A percentile compares a stretch with the other conserved stretches of the same genome.
Evolutionary conservation across 2,797 vertebrate species (phyloP).

Genomic region (Myoxocephalus aenaeus): DNA sequence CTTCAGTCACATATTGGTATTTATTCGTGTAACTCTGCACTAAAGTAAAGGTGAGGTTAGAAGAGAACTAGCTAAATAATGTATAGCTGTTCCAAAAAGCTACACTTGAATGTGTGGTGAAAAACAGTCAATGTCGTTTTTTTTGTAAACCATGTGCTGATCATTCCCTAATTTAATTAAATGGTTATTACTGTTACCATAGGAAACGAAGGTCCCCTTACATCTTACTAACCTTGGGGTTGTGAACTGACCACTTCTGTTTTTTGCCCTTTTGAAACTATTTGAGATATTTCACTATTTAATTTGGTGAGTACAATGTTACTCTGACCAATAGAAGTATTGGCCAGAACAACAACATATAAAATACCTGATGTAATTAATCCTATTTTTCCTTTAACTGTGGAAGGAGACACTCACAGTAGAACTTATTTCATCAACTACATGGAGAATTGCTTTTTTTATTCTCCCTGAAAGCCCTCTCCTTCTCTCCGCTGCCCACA

Average conservation of each 20-base stretch:
- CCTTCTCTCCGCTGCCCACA: not conserved
- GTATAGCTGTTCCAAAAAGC: not conserved
- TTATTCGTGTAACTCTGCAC: constrained; percentile 1
- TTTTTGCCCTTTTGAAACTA: not conserved
- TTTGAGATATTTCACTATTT: not conserved
- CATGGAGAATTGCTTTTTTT: not conserved
- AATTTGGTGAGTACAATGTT: not conserved
- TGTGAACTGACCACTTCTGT: no score
- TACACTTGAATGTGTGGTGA: not conserved
- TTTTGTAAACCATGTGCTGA: not conserved
- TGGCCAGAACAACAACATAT: not conserved
- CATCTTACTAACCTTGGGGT: not conserved
- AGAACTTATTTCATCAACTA: not conserved
- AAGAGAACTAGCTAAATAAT: not conserved
- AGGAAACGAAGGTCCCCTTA: not conserved
- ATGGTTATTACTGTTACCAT: not conserved
- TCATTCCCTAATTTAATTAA: not conserved
- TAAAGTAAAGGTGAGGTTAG: not conserved
- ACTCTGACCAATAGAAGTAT: not conserved
- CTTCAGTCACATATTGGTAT: not conserved
- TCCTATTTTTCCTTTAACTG: constrained; percentile 3
- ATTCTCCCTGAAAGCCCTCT: not conserved
- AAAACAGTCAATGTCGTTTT: not conserved
- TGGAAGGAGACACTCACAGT: not conserved
- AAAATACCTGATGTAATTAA: not conserved